Conservation (phyloP, 2,888 invertebrate species). For the Dryomyza anilis region DNA sequence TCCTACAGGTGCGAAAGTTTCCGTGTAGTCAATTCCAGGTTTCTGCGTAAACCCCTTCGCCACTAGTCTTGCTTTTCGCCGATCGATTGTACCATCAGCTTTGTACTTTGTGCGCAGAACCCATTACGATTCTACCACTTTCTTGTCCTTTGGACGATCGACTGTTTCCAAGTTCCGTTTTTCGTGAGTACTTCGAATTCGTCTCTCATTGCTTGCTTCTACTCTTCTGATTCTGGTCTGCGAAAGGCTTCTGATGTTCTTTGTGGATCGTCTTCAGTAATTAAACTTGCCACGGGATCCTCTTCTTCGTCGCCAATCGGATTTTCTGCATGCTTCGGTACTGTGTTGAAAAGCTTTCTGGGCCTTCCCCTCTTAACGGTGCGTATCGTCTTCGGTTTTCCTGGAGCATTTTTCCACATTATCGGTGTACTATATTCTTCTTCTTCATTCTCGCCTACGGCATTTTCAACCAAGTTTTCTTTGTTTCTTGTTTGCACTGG, state of each 20-base stretch:
- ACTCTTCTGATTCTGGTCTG: constrained; percentile 25
- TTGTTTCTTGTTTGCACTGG: too few relatives aligned
- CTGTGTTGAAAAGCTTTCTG: not conserved
- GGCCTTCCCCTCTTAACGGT: constrained; percentile 17
- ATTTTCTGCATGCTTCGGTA: not conserved
- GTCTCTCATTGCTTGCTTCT: constrained; percentile 26
- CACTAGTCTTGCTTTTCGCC: constrained; percentile 46
- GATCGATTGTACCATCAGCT: constrained; percentile 37
- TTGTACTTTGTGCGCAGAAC: constrained; percentile 42
- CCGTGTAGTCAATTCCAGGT: constrained; percentile 43
- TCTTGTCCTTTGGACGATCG: constrained; percentile 34
- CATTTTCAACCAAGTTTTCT: too few relatives aligned
- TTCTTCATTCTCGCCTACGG: not conserved
- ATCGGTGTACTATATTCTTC: not conserved
- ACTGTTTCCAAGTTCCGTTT: constrained; percentile 40
- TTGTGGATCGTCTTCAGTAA: constrained; percentile 21
- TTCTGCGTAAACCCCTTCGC: constrained; percentile 46
- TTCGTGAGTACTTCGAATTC: constrained; percentile 28
- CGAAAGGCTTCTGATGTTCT: constrained; percentile 16
- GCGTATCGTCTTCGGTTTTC: not conserved
- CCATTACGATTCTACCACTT: constrained; percentile 42
- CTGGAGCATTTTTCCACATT: not conserved
- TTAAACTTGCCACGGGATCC: constrained; percentile 3
- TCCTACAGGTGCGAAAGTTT: constrained; percentile 35
- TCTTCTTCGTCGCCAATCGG: not conserved